These are phyloP conservation scores for Hypanus sabinus DNA, from an alignment of 2,113 vertebrate genomes.

Conservation along the genomic window DNA sequence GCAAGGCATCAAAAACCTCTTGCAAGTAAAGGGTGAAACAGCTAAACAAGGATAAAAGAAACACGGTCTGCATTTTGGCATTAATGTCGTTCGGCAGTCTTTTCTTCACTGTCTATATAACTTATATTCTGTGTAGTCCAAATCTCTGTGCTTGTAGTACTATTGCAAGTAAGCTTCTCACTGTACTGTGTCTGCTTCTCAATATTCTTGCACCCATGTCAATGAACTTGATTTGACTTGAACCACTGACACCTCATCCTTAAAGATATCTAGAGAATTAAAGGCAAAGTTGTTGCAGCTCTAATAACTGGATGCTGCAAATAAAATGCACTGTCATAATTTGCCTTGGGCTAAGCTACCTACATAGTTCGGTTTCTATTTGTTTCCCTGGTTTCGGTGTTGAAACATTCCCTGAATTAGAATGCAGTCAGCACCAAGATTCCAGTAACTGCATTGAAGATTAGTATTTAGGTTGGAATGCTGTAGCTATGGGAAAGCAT, in stretches of 20 bases:
- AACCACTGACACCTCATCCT: background rate
- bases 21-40: background rate
- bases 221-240: too few relatives aligned
- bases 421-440: conserved; percentile 45
- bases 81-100: too few relatives aligned
- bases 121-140: too few relatives aligned
- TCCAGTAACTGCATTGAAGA: conserved; percentile 49
- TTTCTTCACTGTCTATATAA: too few relatives aligned
- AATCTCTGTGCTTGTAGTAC: too few relatives aligned
- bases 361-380: background rate
- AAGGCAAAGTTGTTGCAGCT: background rate
- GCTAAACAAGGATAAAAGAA: background rate
- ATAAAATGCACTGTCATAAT: background rate
- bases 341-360: background rate
- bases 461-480: conserved; percentile 48
- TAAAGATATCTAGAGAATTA: background rate
- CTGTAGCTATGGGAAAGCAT: background rate
- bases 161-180: too few relatives aligned
- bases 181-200: too few relatives aligned
- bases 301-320: background rate
- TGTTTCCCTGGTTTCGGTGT: conserved; percentile 30
- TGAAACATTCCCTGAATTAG: conserved; percentile 26
- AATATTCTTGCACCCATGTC: too few relatives aligned
- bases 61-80: background rate
- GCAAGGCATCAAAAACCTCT: background rate